Base-by-base conservation (phyloP, 2,888 invertebrate species). In the Acrocyrtus sp. region DNA sequence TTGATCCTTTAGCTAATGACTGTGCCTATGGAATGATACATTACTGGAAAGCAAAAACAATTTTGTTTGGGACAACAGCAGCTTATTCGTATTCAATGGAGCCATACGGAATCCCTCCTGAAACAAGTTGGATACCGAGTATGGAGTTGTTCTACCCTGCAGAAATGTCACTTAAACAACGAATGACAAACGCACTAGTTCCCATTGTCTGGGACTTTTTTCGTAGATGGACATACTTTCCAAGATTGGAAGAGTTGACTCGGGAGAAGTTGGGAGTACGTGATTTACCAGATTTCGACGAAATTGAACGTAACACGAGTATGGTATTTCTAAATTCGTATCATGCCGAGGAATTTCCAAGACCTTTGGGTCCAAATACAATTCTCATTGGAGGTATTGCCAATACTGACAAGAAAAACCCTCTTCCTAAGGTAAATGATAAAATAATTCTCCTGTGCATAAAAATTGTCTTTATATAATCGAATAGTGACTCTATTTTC, bases 1-100 rank as follows among this genome's bases (percentile, higher is more conserved):
- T 69, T 24, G 69, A 80, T 26, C 34, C 73, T 2, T 24, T 77
- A 6, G 63, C 57, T 12, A 73, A 74, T 45, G 80, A 80, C 10
- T 69, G 75, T 43, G 76, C 53, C 3, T 53, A 74, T 17, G 78
- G 69, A 34, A 48, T 69, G 39, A 56, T 34, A 12, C 45, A 34
- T 48, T 8, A 41, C 3, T 62, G 24, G 26, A 54, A 45, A 8
- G 54, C 69, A 2, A 69, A 69, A 34, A 41, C 50, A 19, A 56
- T 69, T 12, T 12, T 26, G 5, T 69, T 56, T 22, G 39, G 19
- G n/a, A 69, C 62, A 0, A 65, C 74, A n/a, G 53, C 54, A 10
- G 62, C 24, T 39, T 41, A 34, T n/a, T 1, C 62, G 12, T 79
- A 54, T 51, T 26, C 39, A 12, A 39, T 24, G 5, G 45, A 48